A percentile compares a stretch with the other conserved stretches of the same genome.
These are phyloP conservation scores for Philopotamus ludificatus DNA, from an alignment of 1,140 invertebrate species.

Conservation along the genomic window DNA sequence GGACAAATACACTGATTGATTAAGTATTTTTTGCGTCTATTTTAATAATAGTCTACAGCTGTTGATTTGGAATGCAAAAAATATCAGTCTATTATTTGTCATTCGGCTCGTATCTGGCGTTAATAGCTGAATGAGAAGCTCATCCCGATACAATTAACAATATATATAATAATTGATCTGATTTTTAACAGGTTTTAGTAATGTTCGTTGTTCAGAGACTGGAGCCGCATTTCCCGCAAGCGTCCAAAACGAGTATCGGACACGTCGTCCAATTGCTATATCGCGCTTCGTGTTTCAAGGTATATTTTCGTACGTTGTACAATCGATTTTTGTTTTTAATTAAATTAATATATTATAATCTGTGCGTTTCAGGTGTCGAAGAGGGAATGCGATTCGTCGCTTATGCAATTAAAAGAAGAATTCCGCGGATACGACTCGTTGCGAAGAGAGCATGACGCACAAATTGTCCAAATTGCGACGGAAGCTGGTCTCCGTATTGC, in stretches of 20 bases:
- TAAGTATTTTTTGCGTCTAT: not conserved
- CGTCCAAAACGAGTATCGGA: constrained; percentile 97
- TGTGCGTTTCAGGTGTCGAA: constrained; percentile 78
- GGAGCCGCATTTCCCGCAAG: constrained; percentile 94
- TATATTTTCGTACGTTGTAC: constrained; percentile 49
- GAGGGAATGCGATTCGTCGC: constrained; percentile 92
- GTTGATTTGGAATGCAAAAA: not conserved
- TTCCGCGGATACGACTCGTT: constrained; percentile 93
- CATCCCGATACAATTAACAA: too few relatives aligned
- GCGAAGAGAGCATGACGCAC: constrained; percentile 95
- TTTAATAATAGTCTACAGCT: not conserved
- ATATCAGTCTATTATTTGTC: too few relatives aligned
- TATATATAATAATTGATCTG: constrained; percentile 15
- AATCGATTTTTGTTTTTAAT: not conserved
- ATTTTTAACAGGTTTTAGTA: constrained; percentile 73
- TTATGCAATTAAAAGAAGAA: constrained; percentile 99
- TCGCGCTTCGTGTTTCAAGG: constrained; percentile 97
- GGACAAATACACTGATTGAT: constrained; percentile 4
- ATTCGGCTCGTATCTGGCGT: too few relatives aligned
- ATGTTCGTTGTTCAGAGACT: constrained; percentile 98
- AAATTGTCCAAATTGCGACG: constrained; percentile 96
- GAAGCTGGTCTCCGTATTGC: constrained; percentile 96
- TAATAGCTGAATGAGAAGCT: too few relatives aligned
- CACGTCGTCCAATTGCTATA: constrained; percentile 98
- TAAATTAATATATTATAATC: not conserved